Percentiles rank a stretch among this genome's conserved stretches.
phyloP scores from a whole-genome alignment of 2,888 invertebrate species.

The Lucinisca nassula region DNA sequence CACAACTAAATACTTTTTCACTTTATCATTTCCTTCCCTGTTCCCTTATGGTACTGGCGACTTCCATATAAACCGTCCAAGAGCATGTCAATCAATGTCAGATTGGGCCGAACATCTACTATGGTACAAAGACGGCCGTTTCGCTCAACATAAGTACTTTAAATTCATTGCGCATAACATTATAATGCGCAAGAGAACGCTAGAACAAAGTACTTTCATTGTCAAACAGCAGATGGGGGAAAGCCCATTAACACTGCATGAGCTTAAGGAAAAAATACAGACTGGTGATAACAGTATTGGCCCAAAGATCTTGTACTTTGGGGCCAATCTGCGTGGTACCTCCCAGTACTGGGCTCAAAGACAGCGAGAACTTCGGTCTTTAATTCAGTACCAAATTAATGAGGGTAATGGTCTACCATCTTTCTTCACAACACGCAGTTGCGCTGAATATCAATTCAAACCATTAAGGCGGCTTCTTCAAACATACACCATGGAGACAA shows the following conservation, averaged over 20 bases:
- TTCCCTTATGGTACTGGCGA: conserved; percentile 28
- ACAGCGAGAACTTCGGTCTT: conserved; percentile 46
- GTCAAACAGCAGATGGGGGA: conserved; percentile 51
- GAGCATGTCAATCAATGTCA: conserved; percentile 23
- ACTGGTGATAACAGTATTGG: conserved; percentile 34
- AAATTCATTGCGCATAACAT: conserved; percentile 52
- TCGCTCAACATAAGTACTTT: conserved; percentile 38
- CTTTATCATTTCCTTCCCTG: conserved; percentile 29
- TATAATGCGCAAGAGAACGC: conserved; percentile 41
- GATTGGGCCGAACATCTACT: conserved; percentile 55
- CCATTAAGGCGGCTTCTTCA: not conserved
- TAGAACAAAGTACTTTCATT: conserved; percentile 43
- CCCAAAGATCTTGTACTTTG: conserved; percentile 48
- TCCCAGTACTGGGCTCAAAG: conserved; percentile 64
- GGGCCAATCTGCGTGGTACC: conserved; percentile 54
- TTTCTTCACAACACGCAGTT: conserved; percentile 55
- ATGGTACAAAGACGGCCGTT: conserved; percentile 41
- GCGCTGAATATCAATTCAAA: conserved; percentile 23
- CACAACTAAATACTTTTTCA: conserved; percentile 39
- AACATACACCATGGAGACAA: not conserved
- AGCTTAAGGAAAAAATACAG: conserved; percentile 20
- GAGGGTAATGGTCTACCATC: conserved; percentile 60
- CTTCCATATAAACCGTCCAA: not conserved
- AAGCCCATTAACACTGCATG: conserved; percentile 20
- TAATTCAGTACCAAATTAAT: conserved; percentile 69